Evolutionary conservation across 1,140 invertebrate genomes (phyloP), one percentile per base, ranked within the genome.

Genomic region (Chelonus insularis): DNA sequence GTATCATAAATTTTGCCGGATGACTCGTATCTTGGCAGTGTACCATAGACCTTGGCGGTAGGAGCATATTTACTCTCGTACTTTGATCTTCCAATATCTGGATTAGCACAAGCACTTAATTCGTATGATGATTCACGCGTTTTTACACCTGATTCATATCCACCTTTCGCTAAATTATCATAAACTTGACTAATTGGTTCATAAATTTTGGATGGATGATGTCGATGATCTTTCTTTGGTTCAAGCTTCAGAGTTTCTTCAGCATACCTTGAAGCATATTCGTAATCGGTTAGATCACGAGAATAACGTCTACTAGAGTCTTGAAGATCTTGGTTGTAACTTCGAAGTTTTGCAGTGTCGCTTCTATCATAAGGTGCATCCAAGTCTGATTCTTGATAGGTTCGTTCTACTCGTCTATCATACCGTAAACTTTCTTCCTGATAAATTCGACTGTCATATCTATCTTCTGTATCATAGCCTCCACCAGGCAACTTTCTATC

Each of bases 141-240:
- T 37, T 79, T 81, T 0, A 80, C 70, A 1, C 80, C 79, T 0
- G 79, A 80, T 6, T 81, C 78, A 43, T 81, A 82, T 1, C 77
- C 79, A 41, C 77, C 78, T 0, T 76, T 60, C 0, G 41, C 29
- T 1, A 64, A 20, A 5, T 20, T 58, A 5, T 60, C 60, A 18
- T 65, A 65, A 34, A 36, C 52, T 32, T 65, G 62, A 34, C 50
- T 55, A n/a, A 60, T 52, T 21, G 71, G 54, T 34, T 79, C 74
- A 55, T 75, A 73, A 8, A 69, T 68, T 36, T 73, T 73, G 6
- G 52, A 63, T 45, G 56, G 64, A 2, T 39, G 37, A n/a, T 75
- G 71, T 2, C 72, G 67, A 18, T 68, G 68, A 9, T 80, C 73
- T 36, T 79, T 80, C 41, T 81, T 81, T 9, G 75, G 66, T 32